Conservation (phyloP, 2,797 vertebrate genomes). For the Brotogeris chrysoptera region DNA sequence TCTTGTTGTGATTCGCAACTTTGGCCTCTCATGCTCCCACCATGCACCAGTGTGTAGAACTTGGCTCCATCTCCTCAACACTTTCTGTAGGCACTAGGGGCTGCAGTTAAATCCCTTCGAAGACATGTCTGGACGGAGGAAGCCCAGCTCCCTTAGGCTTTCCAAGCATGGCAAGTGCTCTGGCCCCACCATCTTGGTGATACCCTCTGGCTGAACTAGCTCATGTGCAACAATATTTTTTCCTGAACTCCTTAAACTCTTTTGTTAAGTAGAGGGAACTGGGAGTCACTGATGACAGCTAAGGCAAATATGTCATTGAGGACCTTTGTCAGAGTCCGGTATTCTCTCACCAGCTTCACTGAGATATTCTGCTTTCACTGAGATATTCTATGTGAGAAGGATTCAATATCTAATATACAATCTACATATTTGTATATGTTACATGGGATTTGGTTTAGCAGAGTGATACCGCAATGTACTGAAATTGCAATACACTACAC, state of each 20-base stretch:
- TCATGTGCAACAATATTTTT: not conserved
- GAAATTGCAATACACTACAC: not conserved
- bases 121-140: not conserved
- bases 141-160: not conserved
- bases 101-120: not conserved
- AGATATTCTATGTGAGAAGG: not conserved
- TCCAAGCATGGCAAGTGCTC: not conserved
- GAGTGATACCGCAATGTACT: not conserved
- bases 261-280: not conserved
- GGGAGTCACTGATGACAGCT: not conserved
- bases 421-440: not conserved
- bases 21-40: not conserved
- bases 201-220: fast-evolving
- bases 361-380: not conserved
- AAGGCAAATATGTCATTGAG: not conserved
- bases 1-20: not conserved
- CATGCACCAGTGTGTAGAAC: not conserved
- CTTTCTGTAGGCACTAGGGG: not conserved
- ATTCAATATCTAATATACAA: not conserved
- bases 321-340: not conserved
- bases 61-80: not conserved
- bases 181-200: not conserved
- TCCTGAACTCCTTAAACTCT: not conserved
- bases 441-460: not conserved
- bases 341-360: not conserved